Base-by-base conservation (phyloP, 1,140 invertebrate genomes). In the Lordiphosa collinella region DNA sequence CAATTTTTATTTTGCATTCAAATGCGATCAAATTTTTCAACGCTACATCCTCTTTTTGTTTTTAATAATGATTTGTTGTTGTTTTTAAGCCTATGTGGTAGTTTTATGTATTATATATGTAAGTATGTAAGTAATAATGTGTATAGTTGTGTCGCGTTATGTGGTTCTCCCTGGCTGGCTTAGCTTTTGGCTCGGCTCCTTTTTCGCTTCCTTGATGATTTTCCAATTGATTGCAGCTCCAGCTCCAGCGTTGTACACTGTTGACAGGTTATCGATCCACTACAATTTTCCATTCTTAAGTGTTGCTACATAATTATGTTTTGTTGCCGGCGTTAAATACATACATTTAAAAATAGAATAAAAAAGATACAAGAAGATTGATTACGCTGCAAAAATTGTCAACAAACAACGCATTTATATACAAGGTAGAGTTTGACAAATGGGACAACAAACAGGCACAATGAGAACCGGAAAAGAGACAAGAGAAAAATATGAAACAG, bases 321-420 rank as follows among this genome's bases (percentile, higher is more conserved):
- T 80, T 82, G 70, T 59, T 82, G 67, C 61, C 73, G 68, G 78
- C 67, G 78, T 85, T 68, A 85, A 87, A 84, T 76, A 87, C 71
- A 80, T 82, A 82, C 67, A 82, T 43, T 82, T 85, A 73, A 85
- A 85, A 87, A 80, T 80, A 87, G 69, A 82, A 80, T 85, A 86
- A 85, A 73, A 71, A 79, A 84, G 70, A 71, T 58, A 62, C 69
- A 71, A 76, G 58, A 66, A 68, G 76, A 52, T 87, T 87, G 84
- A 84, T 87, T 87, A 87, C 85, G 85, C 85, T 87, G 74, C 43
- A 73, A 69, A 47, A 66, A 51, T 57, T 51, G 35, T 22, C 69
- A 18, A 74, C 13, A 22, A 50, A 44, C 38, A 64, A 29, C 25
- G 25, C 6, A 8, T 29, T 29, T 8, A 22, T 29, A 29, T 8